Evolutionary conservation across 2,113 vertebrate species (phyloP), one percentile per base, ranked within the genome.

Genomic region (Grantiella picta): DNA sequence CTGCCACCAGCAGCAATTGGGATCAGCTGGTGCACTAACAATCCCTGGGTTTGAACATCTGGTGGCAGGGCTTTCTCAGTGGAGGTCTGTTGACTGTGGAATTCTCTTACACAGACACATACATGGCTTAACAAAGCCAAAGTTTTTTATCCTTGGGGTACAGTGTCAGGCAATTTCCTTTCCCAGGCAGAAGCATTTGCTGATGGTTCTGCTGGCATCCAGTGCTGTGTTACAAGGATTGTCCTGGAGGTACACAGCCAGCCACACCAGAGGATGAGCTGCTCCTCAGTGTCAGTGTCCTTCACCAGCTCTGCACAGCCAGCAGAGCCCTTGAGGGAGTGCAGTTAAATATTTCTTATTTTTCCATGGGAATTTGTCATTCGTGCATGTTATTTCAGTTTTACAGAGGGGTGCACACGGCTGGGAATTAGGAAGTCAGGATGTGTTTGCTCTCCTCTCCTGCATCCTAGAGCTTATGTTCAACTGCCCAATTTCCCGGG

Each of bases 1-100:
- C 87, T 36, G 42, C 66, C 77, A 87, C 77, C 69, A 71, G 1
- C 78, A 95, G 86, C 97, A 96, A 97, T 95, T 96, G 95, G 71
- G 83, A 95, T 97, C 96, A 97, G 93, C 96, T 97, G 97, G 96
- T 94, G 83, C 79, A 31, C 81, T 91, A 76, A 82, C 91, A 95
- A 77, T 63, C 93, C 61, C 90, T 94, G 89, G 90, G 84, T 90
- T 96, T 88, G 79, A 95, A 97, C 97, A 97, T 97, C 96, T 97
- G 97, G 95, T 97, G 93, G 92, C 94, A 96, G 92, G 78, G 77
- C 91, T 94, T 66, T 95, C 94, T 96, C 96, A 91, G 90, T 80
- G 94, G 94, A 96, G 96, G 95, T 94, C 93, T 50, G 75, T 54
- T 91, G 82, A 47, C 91, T 88, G 72, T 84, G 89, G 94, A 96